phyloP scores from a whole-genome alignment of 2,797 vertebrate species.

The Pipistrellus nathusii region DNA sequence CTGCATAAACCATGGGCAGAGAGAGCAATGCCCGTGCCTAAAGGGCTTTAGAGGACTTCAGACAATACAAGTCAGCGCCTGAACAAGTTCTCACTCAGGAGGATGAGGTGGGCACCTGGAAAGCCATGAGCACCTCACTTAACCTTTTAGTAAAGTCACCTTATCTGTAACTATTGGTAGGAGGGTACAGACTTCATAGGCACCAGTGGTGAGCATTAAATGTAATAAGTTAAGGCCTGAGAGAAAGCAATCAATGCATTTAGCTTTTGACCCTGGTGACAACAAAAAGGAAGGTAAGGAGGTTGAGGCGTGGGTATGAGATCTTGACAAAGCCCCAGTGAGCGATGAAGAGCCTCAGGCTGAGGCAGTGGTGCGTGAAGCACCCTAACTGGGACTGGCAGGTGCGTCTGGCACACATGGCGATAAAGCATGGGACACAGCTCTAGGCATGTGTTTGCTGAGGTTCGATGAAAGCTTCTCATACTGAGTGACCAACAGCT shows the following conservation, averaged over 20 bases:
- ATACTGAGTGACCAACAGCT: background rate
- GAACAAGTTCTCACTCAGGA: accelerated
- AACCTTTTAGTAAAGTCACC: accelerated
- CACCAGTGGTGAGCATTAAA: too few relatives aligned
- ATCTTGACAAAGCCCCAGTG: accelerated
- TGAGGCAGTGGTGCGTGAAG: accelerated
- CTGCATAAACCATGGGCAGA: background rate
- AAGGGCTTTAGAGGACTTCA: accelerated
- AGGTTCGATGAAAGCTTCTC: background rate
- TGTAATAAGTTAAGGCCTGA: accelerated
- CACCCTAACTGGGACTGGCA: too few relatives aligned
- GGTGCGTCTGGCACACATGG: accelerated
- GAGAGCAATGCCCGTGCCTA: accelerated
- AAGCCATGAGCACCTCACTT: accelerated
- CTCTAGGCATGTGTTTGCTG: background rate
- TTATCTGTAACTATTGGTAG: accelerated
- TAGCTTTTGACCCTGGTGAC: accelerated
- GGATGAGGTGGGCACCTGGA: accelerated
- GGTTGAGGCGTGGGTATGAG: accelerated
- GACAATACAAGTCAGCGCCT: accelerated
- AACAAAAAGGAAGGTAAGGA: accelerated
- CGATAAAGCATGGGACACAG: background rate
- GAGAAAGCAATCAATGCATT: accelerated
- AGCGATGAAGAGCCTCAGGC: background rate
- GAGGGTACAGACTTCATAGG: accelerated